Evolutionary conservation across 2,113 vertebrate genomes (phyloP), one percentile per base, ranked within the genome.

Genomic region (Myrmecophaga tridactyla): DNA sequence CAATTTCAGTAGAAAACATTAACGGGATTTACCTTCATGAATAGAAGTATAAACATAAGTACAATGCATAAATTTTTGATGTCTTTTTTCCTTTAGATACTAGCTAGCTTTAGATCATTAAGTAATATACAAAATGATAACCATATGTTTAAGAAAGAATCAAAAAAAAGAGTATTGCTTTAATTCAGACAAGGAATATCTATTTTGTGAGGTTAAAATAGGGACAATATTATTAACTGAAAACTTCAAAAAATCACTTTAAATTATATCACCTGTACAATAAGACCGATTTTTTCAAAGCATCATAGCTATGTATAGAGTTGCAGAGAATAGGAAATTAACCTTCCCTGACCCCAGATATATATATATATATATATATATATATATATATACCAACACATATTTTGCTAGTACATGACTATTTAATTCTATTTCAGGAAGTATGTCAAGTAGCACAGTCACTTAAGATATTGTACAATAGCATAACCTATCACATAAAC

Each of bases 191-290:
- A 86, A 58, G 13, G 78, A 81, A 23, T 69, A 13, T 58, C 7
- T 48, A 34, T 34, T 95, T 76, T 90, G 10, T 82, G 51, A 84
- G 36, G 56, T 77, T 82, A 85, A 89, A 81, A 72, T 78, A 41
- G 13, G 13, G 29, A 5, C 5, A 56, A 65, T 36, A 92, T 34
- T 48, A 82, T 76, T 89, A 70, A 36, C 11, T 1, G 15, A 56
- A 69, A 85, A 7, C 34, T 85, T 90, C 88, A 46, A 81, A 90
- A 94, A 60, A 63, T 88, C 90, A 78, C 25, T 82, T 96, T 62
- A 78, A 41, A 6, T 73, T 91, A 56, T 51, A 4, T 65, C 70
- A 94, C 8, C 41, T 92, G 20, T 51, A 70, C n/a, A 77, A 46
- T 43, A 77, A 77, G 58, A 83, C 6, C 23, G n/a, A 73, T 76